These are phyloP conservation scores for Eulithis prunata DNA, from an alignment of 2,888 invertebrate species.

Conservation along the genomic window DNA sequence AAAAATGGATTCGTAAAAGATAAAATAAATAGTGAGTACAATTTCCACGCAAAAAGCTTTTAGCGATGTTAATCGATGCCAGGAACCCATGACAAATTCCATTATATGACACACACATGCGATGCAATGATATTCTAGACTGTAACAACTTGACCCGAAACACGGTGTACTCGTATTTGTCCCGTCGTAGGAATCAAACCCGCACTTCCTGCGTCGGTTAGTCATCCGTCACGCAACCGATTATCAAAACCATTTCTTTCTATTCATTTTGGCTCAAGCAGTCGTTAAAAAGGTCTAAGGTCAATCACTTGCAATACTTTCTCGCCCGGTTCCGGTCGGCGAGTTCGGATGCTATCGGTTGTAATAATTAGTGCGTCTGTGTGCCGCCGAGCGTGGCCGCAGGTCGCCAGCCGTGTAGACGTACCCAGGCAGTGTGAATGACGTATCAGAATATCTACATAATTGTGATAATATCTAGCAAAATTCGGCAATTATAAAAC, in stretches of 20 bases:
- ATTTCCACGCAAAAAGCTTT: too few relatives aligned
- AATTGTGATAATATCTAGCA: neutral
- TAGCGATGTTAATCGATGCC: too few relatives aligned
- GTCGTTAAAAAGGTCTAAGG: constrained; percentile 23
- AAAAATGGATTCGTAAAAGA: too few relatives aligned
- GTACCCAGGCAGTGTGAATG: neutral
- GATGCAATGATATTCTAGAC: too few relatives aligned
- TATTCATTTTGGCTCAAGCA: neutral
- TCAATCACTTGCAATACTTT: constrained; percentile 55
- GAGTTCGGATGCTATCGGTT: constrained; percentile 44
- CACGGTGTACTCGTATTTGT: too few relatives aligned
- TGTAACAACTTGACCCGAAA: too few relatives aligned
- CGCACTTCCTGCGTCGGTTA: too few relatives aligned
- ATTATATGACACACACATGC: too few relatives aligned
- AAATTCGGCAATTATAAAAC: too few relatives aligned
- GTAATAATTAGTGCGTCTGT: constrained; percentile 65
- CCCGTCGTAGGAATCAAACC: too few relatives aligned
- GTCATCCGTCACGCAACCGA: neutral
- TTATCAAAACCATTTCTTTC: neutral
- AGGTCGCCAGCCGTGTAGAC: constrained; percentile 5
- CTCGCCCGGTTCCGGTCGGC: constrained; percentile 51
- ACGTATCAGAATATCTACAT: constrained; percentile 4
- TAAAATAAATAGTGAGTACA: too few relatives aligned
- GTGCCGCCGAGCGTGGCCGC: constrained; percentile 56
- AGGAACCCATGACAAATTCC: too few relatives aligned